phyloP scores from a whole-genome alignment of 35 echinoderm and acorn worm species.

The Heliocidaris erythrogramma region DNA sequence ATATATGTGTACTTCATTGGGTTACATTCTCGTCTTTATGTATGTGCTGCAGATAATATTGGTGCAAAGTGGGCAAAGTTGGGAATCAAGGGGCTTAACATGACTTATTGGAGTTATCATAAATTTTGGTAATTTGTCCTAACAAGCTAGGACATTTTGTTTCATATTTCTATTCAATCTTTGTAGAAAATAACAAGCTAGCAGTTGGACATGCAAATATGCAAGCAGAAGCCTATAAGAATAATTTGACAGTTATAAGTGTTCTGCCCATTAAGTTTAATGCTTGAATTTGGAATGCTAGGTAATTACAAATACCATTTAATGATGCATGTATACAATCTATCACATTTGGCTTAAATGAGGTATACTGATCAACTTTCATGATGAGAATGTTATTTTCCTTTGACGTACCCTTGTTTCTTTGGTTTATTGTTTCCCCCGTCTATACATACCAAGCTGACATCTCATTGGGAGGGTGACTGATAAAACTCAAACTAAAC shows the following conservation, averaged over 20 bases:
- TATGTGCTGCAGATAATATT: not conserved
- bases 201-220: too few species aligned
- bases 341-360: not conserved
- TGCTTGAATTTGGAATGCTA: too few species aligned
- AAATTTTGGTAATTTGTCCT: too few species aligned
- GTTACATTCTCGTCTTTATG: not conserved
- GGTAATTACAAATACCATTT: not conserved
- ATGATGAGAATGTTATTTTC: not conserved
- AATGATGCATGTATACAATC: not conserved
- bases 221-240: too few species aligned
- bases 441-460: not conserved
- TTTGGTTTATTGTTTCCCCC: not conserved
- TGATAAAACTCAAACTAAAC: not conserved
- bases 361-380: not conserved
- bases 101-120: too few species aligned
- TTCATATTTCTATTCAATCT: too few species aligned
- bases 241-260: too few species aligned
- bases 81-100: too few species aligned
- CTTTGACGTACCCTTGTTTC: not conserved
- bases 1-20: not conserved
- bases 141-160: too few species aligned
- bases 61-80: not conserved
- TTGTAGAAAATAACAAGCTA: too few species aligned
- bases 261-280: too few species aligned
- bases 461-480: not conserved